Base-by-base conservation (phyloP, 1,140 invertebrate species). In the Acromyrmex heyeri region DNA sequence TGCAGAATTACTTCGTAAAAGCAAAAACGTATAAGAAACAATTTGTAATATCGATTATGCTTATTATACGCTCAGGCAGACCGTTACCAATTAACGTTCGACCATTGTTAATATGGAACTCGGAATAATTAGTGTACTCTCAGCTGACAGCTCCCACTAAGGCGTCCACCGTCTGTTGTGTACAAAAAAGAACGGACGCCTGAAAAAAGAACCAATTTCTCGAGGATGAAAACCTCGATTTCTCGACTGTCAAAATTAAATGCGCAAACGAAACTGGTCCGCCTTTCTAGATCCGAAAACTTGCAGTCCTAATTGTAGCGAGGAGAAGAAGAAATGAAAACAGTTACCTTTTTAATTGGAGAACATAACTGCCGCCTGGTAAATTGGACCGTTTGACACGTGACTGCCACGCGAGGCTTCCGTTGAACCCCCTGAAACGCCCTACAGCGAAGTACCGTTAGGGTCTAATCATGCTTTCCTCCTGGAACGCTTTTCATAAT, bases 351-450 rank as follows among this genome's bases (percentile, higher is more conserved):
- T 91, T 91, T 91, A 91, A 91, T 91, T 91, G 90, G 90, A 67
- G 62, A 85, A 87, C 87, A 72, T 91, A 91, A 90, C 90, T 91
- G 90, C 88, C 86, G 88, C 81, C 69, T 61, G 61, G 62, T 65
- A 91, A 91, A 90, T 91, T 91, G 90, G 88, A 90, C 86, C 88
- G 85, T 91, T 91, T 90, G 88, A 89, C 90, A 90, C 89, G 90
- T 90, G 90, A 81, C 86, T 62, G 81, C 86, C 88, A 88, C 86
- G 88, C 83, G 87, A 91, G 81, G 38, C 72, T 78, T 50, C 86
- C 76, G 88, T 89, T 89, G 70, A 90, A 86, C 81, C 72, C 67
- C 72, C 85, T 67, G 27, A 70, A 75, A 86, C 61, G 85, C 70
- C 82, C 82, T 67, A 62, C 59, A 69, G 30, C 48, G 50, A 50